Evolutionary conservation across 2,888 invertebrate species (phyloP).

Genomic region (Drosophila testacea): DNA sequence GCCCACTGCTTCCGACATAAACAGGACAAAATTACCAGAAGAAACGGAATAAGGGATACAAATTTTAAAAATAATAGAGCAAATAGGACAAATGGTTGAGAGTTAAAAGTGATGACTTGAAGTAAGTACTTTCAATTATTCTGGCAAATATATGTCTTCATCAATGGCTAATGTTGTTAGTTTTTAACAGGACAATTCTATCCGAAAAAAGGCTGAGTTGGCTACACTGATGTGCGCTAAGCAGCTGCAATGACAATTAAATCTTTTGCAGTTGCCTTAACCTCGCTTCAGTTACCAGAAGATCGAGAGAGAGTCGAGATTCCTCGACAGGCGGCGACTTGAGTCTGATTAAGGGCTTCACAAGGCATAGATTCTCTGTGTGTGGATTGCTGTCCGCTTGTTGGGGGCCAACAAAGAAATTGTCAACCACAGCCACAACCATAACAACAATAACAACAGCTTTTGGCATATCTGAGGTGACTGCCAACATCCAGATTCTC

Average conservation of each 20-base stretch:
- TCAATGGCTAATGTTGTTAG: too few relatives aligned
- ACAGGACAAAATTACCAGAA: too few relatives aligned
- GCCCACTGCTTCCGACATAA: too few relatives aligned
- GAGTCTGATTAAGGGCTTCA: slow-evolving; percentile 74
- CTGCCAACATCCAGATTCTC: not conserved
- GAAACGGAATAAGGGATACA: too few relatives aligned
- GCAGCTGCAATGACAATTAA: slow-evolving; percentile 71
- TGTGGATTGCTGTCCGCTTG: slow-evolving; percentile 40
- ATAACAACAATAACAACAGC: slow-evolving; percentile 58
- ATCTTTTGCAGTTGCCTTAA: slow-evolving; percentile 76
- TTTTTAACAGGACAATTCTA: too few relatives aligned
- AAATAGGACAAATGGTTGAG: too few relatives aligned
- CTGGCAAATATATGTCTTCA: too few relatives aligned
- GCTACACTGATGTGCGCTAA: slow-evolving; percentile 18
- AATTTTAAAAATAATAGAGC: too few relatives aligned
- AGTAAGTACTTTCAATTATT: too few relatives aligned
- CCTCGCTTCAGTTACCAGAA: slow-evolving; percentile 12
- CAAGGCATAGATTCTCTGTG: slow-evolving; percentile 54
- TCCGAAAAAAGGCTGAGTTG: too few relatives aligned
- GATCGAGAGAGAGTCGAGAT: slow-evolving; percentile 51
- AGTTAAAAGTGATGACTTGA: too few relatives aligned
- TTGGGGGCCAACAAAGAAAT: slow-evolving; percentile 58
- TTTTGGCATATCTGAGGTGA: slow-evolving; percentile 70
- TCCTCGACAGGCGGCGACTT: slow-evolving; percentile 44
- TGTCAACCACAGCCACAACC: slow-evolving; percentile 60